Conservation (phyloP, 2,113 vertebrate genomes). For the Bufo bufo region DNA sequence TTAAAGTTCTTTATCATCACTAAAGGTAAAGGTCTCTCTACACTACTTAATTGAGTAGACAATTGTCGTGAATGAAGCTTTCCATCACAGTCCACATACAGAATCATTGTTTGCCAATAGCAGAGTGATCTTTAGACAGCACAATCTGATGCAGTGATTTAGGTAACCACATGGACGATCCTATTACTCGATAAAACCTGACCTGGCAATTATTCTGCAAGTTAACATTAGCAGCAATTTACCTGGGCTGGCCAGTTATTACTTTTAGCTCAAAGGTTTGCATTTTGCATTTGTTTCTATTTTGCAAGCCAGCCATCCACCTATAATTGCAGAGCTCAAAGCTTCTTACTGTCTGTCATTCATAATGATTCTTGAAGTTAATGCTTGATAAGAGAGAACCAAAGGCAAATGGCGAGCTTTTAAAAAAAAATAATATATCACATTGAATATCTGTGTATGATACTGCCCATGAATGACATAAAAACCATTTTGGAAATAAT, state of each 20-base stretch:
- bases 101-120: too few species aligned
- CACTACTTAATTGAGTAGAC: too few species aligned
- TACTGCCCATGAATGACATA: too few species aligned
- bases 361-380: background rate
- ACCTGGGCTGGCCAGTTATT: slow-evolving; percentile 3
- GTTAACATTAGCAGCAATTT: slow-evolving; percentile 31
- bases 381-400: background rate
- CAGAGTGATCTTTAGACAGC: too few species aligned
- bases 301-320: background rate
- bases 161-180: too few species aligned
- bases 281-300: slow-evolving; percentile 27
- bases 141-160: too few species aligned
- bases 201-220: slow-evolving; percentile 27
- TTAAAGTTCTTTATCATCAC: too few species aligned
- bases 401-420: background rate
- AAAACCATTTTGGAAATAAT: too few species aligned
- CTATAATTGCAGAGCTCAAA: slow-evolving; percentile 11
- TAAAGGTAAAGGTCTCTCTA: too few species aligned
- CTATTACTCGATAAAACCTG: background rate
- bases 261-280: slow-evolving; percentile 32
- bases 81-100: too few species aligned
- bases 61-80: too few species aligned
- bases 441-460: too few species aligned
- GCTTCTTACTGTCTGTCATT: slow-evolving; percentile 16
- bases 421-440: background rate